Conservation (phyloP, 2,113 vertebrate species). For the Scomber scombrus region DNA sequence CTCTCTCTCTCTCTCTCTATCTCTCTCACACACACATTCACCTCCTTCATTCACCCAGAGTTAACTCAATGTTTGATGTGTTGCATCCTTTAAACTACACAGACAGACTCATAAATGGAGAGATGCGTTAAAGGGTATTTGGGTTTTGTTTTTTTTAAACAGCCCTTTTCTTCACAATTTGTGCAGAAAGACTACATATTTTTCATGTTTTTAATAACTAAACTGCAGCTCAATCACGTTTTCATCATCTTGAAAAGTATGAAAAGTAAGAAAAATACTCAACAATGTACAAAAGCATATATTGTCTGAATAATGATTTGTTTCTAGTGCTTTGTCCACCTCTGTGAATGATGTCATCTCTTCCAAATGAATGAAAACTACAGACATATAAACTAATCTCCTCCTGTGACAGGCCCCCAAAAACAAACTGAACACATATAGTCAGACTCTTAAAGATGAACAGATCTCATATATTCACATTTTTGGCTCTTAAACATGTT, state of each 20-base stretch:
- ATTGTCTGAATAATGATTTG: background rate
- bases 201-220: background rate
- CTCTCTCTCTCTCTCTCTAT: background rate
- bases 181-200: background rate
- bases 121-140: background rate
- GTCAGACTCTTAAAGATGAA: background rate
- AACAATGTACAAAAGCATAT: background rate
- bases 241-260: background rate
- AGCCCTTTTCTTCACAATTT: background rate
- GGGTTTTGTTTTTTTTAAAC: background rate
- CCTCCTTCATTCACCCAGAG: background rate
- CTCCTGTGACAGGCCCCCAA: background rate
- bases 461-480: background rate
- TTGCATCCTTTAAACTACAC: background rate
- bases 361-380: background rate
- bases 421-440: background rate
- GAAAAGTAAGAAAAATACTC: background rate
- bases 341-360: too few relatives aligned
- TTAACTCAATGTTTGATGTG: background rate
- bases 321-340: background rate
- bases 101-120: background rate
- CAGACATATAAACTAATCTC: background rate
- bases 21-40: too few relatives aligned
- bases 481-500: background rate
- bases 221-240: background rate